Conservation (phyloP, 35 echinoderm and acorn worm species). For the Acanthaster planci region DNA sequence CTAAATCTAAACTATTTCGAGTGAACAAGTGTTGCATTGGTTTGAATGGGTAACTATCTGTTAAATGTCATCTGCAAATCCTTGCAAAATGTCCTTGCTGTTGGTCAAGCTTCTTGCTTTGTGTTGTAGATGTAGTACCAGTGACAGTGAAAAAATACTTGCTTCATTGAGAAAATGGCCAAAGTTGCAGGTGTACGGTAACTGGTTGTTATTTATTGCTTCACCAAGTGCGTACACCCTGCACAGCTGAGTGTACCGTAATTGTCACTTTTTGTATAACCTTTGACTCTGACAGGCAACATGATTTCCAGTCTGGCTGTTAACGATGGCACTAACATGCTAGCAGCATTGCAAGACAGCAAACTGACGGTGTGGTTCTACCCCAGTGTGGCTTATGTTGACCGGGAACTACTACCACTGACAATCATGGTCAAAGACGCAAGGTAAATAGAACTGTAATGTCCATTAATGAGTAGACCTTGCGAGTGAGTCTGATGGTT, state of each 20-base stretch:
- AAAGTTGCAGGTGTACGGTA: too few species aligned
- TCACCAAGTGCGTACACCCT: background rate
- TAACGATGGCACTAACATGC: slow-evolving; percentile 92
- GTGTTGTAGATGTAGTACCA: too few species aligned
- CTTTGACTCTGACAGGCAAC: slow-evolving; percentile 52
- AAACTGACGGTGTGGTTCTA: slow-evolving; percentile 93
- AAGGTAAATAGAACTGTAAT: slow-evolving; percentile 67
- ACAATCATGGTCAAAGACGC: slow-evolving; percentile 77
- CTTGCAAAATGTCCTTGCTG: background rate
- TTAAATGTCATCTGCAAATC: background rate
- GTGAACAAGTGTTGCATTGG: too few species aligned
- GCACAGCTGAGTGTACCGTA: too few species aligned
- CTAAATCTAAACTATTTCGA: too few species aligned
- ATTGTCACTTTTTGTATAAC: too few species aligned
- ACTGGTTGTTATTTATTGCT: background rate
- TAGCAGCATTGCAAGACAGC: slow-evolving; percentile 90
- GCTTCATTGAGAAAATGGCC: too few species aligned
- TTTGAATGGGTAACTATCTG: too few species aligned
- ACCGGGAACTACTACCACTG: slow-evolving; percentile 69
- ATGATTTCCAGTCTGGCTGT: slow-evolving; percentile 89
- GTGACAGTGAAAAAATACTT: too few species aligned
- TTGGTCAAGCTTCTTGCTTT: too few species aligned
- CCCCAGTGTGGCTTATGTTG: slow-evolving; percentile 92
- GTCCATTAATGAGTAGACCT: too few species aligned
- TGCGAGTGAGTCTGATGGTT: too few species aligned